phyloP scores from a whole-genome alignment of 2,888 invertebrate species.

The Apoda limacodes region DNA sequence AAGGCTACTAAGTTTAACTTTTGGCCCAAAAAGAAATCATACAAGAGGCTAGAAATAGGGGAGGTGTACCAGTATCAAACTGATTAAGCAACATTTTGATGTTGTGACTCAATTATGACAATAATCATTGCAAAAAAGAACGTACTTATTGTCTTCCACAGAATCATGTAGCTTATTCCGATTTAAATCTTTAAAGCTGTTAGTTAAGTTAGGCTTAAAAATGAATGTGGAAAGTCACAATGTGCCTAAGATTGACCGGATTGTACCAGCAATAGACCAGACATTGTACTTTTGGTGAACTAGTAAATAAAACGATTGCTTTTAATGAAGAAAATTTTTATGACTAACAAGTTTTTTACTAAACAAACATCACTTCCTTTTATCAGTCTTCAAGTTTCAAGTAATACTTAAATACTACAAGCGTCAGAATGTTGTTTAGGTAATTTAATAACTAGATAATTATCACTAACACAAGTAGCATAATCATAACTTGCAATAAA shows the following conservation, averaged over 20 bases:
- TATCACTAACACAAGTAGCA: too few species aligned
- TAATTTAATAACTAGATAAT: too few species aligned
- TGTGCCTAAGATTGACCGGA: slow-evolving; percentile 14
- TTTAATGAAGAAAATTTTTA: not conserved
- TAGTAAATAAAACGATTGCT: slow-evolving; percentile 11
- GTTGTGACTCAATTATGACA: slow-evolving; percentile 12
- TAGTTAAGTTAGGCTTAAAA: slow-evolving; percentile 12
- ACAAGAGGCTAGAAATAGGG: not conserved
- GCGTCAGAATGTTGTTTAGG: too few species aligned
- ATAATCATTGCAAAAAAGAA: too few species aligned
- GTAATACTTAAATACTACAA: too few species aligned
- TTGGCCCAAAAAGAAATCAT: too few species aligned
- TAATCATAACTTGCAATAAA: too few species aligned
- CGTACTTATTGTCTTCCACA: too few species aligned
- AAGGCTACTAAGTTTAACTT: too few species aligned
- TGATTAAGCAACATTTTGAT: slow-evolving; percentile 12
- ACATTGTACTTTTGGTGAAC: slow-evolving; percentile 13
- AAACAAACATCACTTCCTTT: slow-evolving; percentile 8
- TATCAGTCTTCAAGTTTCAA: slow-evolving; percentile 10
- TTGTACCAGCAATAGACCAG: slow-evolving; percentile 12
- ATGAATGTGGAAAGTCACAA: slow-evolving; percentile 12
- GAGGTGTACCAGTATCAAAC: slow-evolving; percentile 8
- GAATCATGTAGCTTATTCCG: slow-evolving; percentile 11
- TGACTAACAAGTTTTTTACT: not conserved
- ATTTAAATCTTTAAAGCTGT: slow-evolving; percentile 14